phyloP scores from a whole-genome alignment of 2,888 invertebrate species.

The Phengaris arion region DNA sequence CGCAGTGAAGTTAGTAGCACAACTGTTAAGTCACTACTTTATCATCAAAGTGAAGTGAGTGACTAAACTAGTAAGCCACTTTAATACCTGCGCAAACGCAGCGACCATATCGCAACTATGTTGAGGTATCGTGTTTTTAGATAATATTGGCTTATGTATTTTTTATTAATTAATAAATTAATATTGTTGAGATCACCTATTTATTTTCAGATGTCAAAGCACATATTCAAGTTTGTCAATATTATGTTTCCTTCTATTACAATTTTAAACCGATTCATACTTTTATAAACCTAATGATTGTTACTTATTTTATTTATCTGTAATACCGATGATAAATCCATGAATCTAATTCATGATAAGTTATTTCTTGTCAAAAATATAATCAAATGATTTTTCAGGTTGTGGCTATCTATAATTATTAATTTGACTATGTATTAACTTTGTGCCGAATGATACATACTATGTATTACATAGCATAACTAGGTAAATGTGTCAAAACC shows the following conservation, averaged over 20 bases:
- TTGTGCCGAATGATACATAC: too few species aligned
- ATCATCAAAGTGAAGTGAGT: constrained; percentile 53
- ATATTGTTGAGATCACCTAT: not conserved
- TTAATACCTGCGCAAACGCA: not conserved
- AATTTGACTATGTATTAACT: too few species aligned
- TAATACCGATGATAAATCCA: too few species aligned
- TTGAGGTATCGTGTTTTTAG: not conserved
- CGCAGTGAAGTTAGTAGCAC: constrained; percentile 50
- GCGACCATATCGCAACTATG: not conserved
- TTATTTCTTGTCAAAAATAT: too few species aligned
- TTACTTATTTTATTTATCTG: not conserved
- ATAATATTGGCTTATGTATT: not conserved
- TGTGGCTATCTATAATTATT: too few species aligned
- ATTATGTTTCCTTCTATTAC: not conserved
- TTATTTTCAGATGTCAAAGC: not conserved
- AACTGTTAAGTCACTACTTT: not conserved
- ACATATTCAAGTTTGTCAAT: not conserved
- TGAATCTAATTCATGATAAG: too few species aligned
- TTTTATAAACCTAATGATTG: not conserved
- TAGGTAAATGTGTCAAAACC: too few species aligned
- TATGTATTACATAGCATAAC: too few species aligned
- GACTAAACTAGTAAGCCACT: not conserved
- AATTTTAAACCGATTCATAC: not conserved
- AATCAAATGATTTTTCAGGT: too few species aligned
- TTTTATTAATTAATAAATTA: not conserved